A percentile compares a stretch with the other conserved stretches of the same genome.
Conservation (phyloP, 1,140 invertebrate genomes). For the Leptinotarsa defecta region DNA sequence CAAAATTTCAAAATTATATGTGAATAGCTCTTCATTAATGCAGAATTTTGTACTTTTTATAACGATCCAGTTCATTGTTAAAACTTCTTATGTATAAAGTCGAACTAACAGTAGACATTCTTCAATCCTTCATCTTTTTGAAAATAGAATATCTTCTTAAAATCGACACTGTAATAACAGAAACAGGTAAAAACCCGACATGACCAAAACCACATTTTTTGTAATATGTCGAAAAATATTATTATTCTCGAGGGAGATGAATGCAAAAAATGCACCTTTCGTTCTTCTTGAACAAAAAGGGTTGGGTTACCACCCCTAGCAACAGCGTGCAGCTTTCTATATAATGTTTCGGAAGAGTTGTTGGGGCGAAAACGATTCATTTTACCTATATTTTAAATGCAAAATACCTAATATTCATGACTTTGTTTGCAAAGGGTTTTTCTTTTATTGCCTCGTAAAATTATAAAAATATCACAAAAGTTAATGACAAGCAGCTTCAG, state of each 20-base stretch:
- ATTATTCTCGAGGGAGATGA: not conserved
- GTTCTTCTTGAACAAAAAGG: not conserved
- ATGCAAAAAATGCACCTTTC: conserved; percentile 8
- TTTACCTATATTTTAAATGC: not conserved
- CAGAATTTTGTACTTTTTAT: too few relatives aligned
- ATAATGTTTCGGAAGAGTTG: not conserved
- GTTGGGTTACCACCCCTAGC: not conserved
- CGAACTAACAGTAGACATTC: too few relatives aligned
- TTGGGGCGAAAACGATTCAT: not conserved
- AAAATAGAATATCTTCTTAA: too few relatives aligned
- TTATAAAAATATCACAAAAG: not conserved
- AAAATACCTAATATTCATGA: not conserved
- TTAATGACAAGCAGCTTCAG: not conserved
- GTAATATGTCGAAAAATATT: not conserved
- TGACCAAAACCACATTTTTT: conserved; percentile 1
- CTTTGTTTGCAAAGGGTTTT: not conserved
- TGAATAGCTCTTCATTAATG: too few relatives aligned
- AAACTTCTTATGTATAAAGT: too few relatives aligned
- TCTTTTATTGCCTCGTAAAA: not conserved
- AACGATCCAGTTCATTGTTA: too few relatives aligned
- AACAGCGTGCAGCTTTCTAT: not conserved
- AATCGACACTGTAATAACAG: too few relatives aligned
- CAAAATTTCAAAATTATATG: too few relatives aligned
- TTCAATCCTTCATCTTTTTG: too few relatives aligned
- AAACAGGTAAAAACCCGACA: not conserved